Evolutionary conservation across 1,140 invertebrate genomes (phyloP).

Genomic region (Bombus impatiens): DNA sequence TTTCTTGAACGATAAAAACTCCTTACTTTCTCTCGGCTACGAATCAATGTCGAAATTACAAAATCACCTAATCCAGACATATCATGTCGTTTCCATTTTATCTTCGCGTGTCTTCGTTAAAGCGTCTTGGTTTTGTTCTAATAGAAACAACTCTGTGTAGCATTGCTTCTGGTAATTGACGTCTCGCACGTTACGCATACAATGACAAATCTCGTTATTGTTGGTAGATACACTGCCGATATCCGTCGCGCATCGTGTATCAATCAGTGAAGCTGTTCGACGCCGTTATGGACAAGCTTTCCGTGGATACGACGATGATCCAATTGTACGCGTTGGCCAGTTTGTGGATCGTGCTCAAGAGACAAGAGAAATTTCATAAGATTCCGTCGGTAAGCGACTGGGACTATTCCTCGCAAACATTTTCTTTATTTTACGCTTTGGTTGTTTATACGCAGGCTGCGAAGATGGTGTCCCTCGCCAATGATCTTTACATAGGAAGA

Average conservation of each 20-base stretch:
- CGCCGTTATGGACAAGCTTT: conserved; percentile 50
- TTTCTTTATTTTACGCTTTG: too few relatives aligned
- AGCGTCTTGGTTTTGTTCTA: too few relatives aligned
- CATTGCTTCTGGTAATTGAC: too few relatives aligned
- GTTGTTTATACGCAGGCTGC: conserved; percentile 49
- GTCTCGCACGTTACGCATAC: not conserved
- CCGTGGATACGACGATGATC: conserved; percentile 19
- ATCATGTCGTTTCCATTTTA: too few relatives aligned
- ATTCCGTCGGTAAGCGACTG: conserved; percentile 62
- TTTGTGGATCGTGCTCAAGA: conserved; percentile 71
- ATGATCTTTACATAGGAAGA: conserved; percentile 31
- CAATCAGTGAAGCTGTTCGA: conserved; percentile 71
- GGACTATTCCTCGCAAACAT: not conserved
- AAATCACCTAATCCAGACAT: too few relatives aligned
- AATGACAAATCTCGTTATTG: not conserved
- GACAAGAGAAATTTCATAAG: conserved; percentile 35
- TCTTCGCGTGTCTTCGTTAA: too few relatives aligned
- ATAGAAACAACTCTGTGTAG: too few relatives aligned
- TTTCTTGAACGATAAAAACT: too few relatives aligned
- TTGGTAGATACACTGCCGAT: conserved; percentile 55
- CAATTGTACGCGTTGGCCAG: conserved; percentile 63
- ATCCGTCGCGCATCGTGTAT: conserved; percentile 62
- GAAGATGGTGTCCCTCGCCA: conserved; percentile 51
- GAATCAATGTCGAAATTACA: too few relatives aligned
- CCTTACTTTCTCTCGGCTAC: too few relatives aligned